Evolutionary conservation across 2,888 invertebrate species (phyloP).

Genomic region (Parochlus steinenii): DNA sequence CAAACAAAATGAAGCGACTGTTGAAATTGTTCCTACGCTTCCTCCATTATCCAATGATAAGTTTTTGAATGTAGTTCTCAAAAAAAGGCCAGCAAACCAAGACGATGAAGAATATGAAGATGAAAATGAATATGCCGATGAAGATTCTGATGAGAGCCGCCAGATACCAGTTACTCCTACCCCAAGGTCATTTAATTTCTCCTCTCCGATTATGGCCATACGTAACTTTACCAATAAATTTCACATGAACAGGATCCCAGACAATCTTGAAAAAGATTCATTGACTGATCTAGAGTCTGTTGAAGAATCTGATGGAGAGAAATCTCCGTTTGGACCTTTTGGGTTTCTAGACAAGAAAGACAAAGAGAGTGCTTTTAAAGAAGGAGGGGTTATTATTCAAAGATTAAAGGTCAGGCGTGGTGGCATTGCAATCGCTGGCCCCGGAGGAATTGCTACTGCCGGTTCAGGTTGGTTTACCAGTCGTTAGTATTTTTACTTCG

Average conservation of each 20-base stretch:
- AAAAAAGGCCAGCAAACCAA: slow-evolving; percentile 1
- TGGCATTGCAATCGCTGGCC: slow-evolving; percentile 65
- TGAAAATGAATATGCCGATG: slow-evolving; percentile 4
- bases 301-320: not conserved
- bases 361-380: slow-evolving; percentile 23
- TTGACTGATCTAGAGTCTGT: too few relatives aligned
- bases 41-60: slow-evolving; percentile 10
- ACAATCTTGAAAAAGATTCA: too few relatives aligned
- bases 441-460: slow-evolving; percentile 66
- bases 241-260: too few relatives aligned
- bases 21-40: not conserved
- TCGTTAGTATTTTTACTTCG: too few relatives aligned
- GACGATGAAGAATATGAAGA: slow-evolving; percentile 8
- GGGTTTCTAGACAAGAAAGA: slow-evolving; percentile 1
- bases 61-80: slow-evolving; percentile 1
- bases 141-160: too few relatives aligned
- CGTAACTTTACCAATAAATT: too few relatives aligned
- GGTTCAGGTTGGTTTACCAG: too few relatives aligned
- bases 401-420: slow-evolving; percentile 52
- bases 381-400: slow-evolving; percentile 48
- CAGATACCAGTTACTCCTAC: too few relatives aligned
- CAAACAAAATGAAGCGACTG: too few relatives aligned
- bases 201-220: too few relatives aligned
- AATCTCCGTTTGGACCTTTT: slow-evolving; percentile 12
- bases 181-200: too few relatives aligned